phyloP scores from a whole-genome alignment of 1,140 invertebrate species.

The Oreohelix idahoensis region DNA sequence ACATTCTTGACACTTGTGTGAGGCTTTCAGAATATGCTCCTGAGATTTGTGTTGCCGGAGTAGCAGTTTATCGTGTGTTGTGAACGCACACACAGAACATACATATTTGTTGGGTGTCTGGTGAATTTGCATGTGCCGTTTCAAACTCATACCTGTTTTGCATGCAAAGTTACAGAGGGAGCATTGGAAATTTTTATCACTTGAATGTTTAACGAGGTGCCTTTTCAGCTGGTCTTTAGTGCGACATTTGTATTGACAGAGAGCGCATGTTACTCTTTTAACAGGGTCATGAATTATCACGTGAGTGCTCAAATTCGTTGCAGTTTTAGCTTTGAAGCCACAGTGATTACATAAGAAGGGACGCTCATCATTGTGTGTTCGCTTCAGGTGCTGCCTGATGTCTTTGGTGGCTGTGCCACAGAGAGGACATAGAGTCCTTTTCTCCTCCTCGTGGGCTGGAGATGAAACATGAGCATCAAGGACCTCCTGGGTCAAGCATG shows the following conservation, averaged over 20 bases:
- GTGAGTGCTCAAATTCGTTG: slow-evolving; percentile 28
- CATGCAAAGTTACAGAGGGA: slow-evolving; percentile 23
- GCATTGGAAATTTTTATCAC: slow-evolving; percentile 20
- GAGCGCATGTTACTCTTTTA: slow-evolving; percentile 9
- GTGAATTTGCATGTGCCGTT: slow-evolving; percentile 34
- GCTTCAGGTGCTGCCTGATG: slow-evolving; percentile 10
- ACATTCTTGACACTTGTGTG: slow-evolving; percentile 16
- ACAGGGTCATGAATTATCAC: slow-evolving; percentile 30
- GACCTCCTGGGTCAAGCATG: background rate
- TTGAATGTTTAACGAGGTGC: slow-evolving; percentile 27
- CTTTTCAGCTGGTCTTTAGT: slow-evolving; percentile 31
- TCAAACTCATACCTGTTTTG: slow-evolving; percentile 31
- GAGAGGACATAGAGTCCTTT: slow-evolving; percentile 8
- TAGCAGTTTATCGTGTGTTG: slow-evolving; percentile 17
- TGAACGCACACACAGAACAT: slow-evolving; percentile 17
- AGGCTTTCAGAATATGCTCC: slow-evolving; percentile 21
- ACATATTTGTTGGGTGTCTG: slow-evolving; percentile 27
- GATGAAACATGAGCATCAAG: background rate
- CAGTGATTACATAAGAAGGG: slow-evolving; percentile 19
- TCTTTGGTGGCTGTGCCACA: slow-evolving; percentile 29
- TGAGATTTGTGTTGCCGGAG: slow-evolving; percentile 11
- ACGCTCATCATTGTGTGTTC: slow-evolving; percentile 29
- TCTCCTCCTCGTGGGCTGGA: slow-evolving; percentile 10
- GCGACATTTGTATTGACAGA: slow-evolving; percentile 20
- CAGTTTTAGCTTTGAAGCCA: slow-evolving; percentile 33